Evolutionary conservation across 2,113 vertebrate genomes (phyloP), one percentile per base, ranked within the genome.

Genomic region (Pelodiscus sinensis): DNA sequence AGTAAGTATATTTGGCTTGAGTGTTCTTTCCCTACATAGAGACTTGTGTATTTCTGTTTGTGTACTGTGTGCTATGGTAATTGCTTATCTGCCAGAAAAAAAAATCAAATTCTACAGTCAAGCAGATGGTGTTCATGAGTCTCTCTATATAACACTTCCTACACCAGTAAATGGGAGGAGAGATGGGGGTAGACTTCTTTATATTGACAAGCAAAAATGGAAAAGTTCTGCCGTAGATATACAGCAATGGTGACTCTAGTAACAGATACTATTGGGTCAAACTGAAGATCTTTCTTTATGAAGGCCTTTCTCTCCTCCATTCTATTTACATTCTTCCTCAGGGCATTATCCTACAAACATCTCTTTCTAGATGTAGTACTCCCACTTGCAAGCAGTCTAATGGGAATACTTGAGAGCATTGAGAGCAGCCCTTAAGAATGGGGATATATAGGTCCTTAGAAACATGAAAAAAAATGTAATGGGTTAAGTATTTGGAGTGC

Each of bases 111-210:
- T 65, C 75, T 82, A 9, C 71, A n/a, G 89, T 51, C 25, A 58
- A 88, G 90, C 96, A 95, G 95, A 95, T 97, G 96, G 93, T 90
- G 78, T 77, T 95, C 90, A 75, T 93, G 91, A 91, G 84, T 94
- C 75, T 96, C 89, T 18, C 71, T 89, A 87, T 87, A 35, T 87
- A 94, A 91, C 88, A 56, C 89, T 95, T 94, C 88, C 96, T 71
- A 94, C 93, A 78, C 81, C 51, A 9, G 0, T 0, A 54, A 90
- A 94, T 94, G 94, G 93, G 92, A 22, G 87, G 82, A 81, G 58
- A 0, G 65, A 71, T 80, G 89, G 79, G 60, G 89, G 86, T 24
- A 90, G 79, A 16, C 86, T 88, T 60, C 71, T 92, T 80, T n/a
- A 2, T n/a, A 1, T 73, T 54, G 71, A 50, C 77, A 50, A 14